These are phyloP conservation scores for Parochlus steinenii DNA, from an alignment of 2,888 invertebrate species.

Conservation along the genomic window DNA sequence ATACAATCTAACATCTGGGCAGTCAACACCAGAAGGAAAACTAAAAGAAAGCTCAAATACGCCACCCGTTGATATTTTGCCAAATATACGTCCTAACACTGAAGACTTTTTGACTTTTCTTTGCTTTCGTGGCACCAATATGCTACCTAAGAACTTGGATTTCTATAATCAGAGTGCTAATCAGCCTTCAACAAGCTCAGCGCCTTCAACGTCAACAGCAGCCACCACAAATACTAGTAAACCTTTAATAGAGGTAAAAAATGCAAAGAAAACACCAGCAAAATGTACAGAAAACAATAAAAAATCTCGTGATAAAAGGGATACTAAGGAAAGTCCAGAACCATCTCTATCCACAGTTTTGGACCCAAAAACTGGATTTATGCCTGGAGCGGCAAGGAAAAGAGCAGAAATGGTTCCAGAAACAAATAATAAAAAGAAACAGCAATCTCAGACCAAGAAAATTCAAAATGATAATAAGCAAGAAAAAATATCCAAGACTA, in stretches of 20 bases:
- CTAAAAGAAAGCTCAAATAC: conserved; percentile 35
- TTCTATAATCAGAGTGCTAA: conserved; percentile 39
- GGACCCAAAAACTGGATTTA: conserved; percentile 19
- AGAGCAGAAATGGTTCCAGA: conserved; percentile 32
- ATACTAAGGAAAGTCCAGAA: neutral
- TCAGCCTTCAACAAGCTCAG: conserved; percentile 20
- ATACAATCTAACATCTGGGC: conserved; percentile 20
- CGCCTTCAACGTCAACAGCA: conserved; percentile 12
- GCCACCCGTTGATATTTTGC: conserved; percentile 42
- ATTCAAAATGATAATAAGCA: neutral
- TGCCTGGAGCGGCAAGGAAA: conserved; percentile 39
- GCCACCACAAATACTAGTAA: conserved; percentile 20
- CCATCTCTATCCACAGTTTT: neutral
- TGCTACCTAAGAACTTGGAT: conserved; percentile 53
- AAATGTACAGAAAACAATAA: conserved; percentile 12
- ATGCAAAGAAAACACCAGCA: conserved; percentile 11
- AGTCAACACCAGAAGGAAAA: conserved; percentile 16
- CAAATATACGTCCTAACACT: conserved; percentile 56
- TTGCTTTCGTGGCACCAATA: conserved; percentile 61
- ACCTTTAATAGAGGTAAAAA: conserved; percentile 1
- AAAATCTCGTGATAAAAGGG: conserved; percentile 7
- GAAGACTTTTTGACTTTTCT: conserved; percentile 76
- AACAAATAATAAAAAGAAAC: conserved; percentile 10
- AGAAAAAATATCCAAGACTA: neutral
- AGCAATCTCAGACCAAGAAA: conserved; percentile 1